phyloP scores from a whole-genome alignment of 2,888 invertebrate genomes.

The Azorinus chamasolen region DNA sequence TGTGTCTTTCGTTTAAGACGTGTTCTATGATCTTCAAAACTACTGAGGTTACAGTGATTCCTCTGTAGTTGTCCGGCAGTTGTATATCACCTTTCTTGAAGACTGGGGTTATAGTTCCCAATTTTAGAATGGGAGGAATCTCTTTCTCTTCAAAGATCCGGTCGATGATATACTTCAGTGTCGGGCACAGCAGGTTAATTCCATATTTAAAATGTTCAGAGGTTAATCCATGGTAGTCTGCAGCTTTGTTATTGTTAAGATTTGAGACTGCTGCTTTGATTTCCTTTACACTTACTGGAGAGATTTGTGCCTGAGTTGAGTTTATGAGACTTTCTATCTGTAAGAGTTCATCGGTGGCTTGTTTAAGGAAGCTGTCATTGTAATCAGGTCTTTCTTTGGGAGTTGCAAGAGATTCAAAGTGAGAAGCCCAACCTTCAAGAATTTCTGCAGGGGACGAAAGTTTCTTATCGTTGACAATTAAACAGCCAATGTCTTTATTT shows the following conservation, averaged over 20 bases:
- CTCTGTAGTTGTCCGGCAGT: slow-evolving; percentile 6
- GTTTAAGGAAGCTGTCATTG: neutral
- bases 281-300: neutral
- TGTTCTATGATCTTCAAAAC: neutral
- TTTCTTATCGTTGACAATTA: too few species aligned
- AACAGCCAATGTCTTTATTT: too few species aligned
- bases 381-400: too few species aligned
- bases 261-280: neutral
- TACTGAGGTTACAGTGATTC: slow-evolving; percentile 4
- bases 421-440: too few species aligned
- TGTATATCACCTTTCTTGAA: slow-evolving; percentile 11
- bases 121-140: neutral
- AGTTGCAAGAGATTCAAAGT: too few species aligned
- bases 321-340: neutral
- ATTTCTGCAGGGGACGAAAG: too few species aligned
- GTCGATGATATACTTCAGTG: too few species aligned
- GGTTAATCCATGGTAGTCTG: neutral
- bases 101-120: too few species aligned
- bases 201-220: neutral
- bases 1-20: neutral
- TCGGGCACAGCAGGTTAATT: too few species aligned
- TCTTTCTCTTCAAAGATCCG: too few species aligned
- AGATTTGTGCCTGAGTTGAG: neutral
- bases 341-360: neutral
- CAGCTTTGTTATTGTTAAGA: slow-evolving; percentile 12